Percentiles rank a stretch among this genome's conserved stretches.
Evolutionary conservation across 2,113 vertebrate species (phyloP).

Genomic region (Pangasianodon hypophthalmus): DNA sequence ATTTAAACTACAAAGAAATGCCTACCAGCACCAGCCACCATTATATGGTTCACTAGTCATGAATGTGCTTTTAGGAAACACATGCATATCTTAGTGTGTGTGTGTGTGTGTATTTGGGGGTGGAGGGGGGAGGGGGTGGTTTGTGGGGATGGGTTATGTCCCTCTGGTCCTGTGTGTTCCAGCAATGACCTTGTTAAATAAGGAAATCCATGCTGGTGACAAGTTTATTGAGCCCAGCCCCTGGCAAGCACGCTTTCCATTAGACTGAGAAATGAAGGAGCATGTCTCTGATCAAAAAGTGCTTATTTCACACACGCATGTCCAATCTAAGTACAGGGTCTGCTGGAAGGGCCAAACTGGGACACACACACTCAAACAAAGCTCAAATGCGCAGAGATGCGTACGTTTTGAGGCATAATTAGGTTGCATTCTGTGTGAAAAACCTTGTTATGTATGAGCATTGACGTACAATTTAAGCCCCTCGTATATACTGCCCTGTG

Average conservation of each 20-base stretch:
- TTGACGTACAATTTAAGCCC: too few relatives aligned
- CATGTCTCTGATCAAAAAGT: slow-evolving; percentile 56
- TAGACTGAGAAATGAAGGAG: slow-evolving; percentile 49
- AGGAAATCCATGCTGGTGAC: slow-evolving; percentile 35
- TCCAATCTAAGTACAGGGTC: slow-evolving; percentile 24
- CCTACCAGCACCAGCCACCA: not conserved
- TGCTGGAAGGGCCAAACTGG: not conserved
- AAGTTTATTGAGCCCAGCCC: slow-evolving; percentile 27
- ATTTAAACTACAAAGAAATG: not conserved
- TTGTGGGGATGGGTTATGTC: not conserved
- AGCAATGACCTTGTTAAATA: slow-evolving; percentile 42
- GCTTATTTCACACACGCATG: slow-evolving; percentile 39
- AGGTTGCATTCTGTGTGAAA: too few relatives aligned
- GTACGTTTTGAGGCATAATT: too few relatives aligned
- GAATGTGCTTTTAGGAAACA: not conserved
- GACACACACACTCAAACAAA: not conserved
- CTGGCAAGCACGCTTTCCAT: slow-evolving; percentile 50
- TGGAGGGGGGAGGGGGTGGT: not conserved
- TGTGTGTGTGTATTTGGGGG: not conserved
- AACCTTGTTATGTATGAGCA: too few relatives aligned
- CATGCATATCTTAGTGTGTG: not conserved
- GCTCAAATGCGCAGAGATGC: not conserved
- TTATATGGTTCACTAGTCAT: not conserved
- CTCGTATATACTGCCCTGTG: too few relatives aligned
- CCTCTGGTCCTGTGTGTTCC: slow-evolving; percentile 1